Percentiles rank a stretch among this genome's conserved stretches.
Conservation (phyloP, 2,113 vertebrate species). For the Gambusia holbrooki region DNA sequence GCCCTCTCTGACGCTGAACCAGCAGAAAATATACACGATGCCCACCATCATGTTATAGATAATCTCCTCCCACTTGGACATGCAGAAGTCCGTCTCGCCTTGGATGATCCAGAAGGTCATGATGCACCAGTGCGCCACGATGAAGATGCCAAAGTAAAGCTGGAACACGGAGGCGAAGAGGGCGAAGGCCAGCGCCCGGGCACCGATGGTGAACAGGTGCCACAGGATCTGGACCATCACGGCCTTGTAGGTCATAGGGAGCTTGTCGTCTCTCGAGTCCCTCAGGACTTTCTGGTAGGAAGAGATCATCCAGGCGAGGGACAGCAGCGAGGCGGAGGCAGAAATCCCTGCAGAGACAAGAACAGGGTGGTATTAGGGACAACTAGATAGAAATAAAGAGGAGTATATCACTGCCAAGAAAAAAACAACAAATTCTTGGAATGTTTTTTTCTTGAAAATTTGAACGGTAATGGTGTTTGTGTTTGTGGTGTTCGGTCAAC, state of each 20-base stretch:
- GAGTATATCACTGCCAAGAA: too few relatives aligned
- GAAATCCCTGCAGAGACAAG: constrained; percentile 84
- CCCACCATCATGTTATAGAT: constrained; percentile 99
- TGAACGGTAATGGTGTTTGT: not conserved
- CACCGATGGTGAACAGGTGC: constrained; percentile 96
- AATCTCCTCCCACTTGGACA: constrained; percentile 99
- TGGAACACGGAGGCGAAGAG: constrained; percentile 96
- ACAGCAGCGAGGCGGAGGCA: constrained; percentile 91
- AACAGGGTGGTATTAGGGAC: not conserved
- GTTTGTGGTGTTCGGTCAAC: constrained; percentile 1
- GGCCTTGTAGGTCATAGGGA: constrained; percentile 94
- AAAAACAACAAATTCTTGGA: too few relatives aligned
- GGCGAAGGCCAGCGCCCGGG: constrained; percentile 92
- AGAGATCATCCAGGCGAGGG: constrained; percentile 94
- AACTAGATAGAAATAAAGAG: too few relatives aligned
- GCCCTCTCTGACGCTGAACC: constrained; percentile 98
- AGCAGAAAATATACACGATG: constrained; percentile 98
- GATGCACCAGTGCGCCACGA: constrained; percentile 97
- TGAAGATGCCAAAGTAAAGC: constrained; percentile 98
- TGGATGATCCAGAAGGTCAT: constrained; percentile 99
- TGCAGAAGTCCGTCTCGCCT: constrained; percentile 98
- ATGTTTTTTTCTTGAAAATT: too few relatives aligned
- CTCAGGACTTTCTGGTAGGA: constrained; percentile 97
- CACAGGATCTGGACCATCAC: constrained; percentile 92
- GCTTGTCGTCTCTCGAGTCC: constrained; percentile 96